These are phyloP conservation scores for Ceratosolen fusciceps DNA, from an alignment of 1,140 invertebrate genomes.

Conservation along the genomic window DNA sequence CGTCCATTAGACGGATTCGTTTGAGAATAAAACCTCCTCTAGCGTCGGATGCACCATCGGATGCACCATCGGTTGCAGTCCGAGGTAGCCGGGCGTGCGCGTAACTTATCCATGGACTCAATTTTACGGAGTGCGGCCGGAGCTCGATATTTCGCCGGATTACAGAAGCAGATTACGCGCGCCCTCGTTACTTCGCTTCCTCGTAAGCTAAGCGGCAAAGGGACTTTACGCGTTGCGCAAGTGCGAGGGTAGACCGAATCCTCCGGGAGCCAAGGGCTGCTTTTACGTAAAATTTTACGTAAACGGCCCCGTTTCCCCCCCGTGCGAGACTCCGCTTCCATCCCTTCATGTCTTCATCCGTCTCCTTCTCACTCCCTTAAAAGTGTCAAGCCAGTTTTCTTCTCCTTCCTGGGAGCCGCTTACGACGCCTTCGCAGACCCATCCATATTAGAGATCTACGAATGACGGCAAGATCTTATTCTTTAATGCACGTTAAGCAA, in stretches of 20 bases:
- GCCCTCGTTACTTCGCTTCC: conserved; percentile 11
- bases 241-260: background rate
- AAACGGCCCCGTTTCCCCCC: conserved; percentile 41
- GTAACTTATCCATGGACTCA: conserved; percentile 27
- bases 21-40: too few species aligned
- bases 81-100: too few species aligned
- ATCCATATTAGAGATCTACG: background rate
- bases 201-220: background rate
- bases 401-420: too few species aligned
- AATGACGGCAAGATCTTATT: too few species aligned
- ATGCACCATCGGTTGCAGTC: too few species aligned
- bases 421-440: too few species aligned
- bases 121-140: conserved; percentile 42
- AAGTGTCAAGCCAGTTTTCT: too few species aligned
- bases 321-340: conserved; percentile 5
- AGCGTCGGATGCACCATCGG: too few species aligned
- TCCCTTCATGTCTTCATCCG: background rate
- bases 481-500: background rate
- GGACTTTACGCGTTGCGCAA: conserved; percentile 13
- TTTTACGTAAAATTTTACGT: conserved; percentile 55
- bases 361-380: background rate
- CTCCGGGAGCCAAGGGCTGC: conserved; percentile 32
- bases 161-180: conserved; percentile 41
- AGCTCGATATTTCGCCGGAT: conserved; percentile 38
- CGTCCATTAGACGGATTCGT: too few species aligned